phyloP scores from a whole-genome alignment of 2,113 vertebrate genomes.

The Nibea coibor region DNA sequence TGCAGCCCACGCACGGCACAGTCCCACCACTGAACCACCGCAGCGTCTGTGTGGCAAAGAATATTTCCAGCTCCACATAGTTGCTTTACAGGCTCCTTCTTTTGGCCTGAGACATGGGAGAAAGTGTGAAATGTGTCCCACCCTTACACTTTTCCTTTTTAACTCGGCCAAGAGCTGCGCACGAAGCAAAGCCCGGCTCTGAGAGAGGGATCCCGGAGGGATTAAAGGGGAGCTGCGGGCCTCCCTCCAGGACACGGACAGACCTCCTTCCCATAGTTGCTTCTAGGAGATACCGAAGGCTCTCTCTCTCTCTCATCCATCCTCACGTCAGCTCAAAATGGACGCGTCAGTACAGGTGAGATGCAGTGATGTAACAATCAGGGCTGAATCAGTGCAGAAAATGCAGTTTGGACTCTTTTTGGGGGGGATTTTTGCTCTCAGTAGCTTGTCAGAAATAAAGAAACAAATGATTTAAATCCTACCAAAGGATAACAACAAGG shows the following conservation, averaged over 20 bases:
- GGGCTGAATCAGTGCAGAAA: neutral
- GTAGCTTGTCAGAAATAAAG: too few species aligned
- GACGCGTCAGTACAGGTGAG: constrained; percentile 8
- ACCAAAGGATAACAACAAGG: neutral
- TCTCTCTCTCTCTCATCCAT: constrained; percentile 15
- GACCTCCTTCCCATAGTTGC: constrained; percentile 51
- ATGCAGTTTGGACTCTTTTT: neutral
- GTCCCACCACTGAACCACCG: neutral
- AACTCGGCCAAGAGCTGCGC: constrained; percentile 68
- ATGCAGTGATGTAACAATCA: constrained; percentile 18
- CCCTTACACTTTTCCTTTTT: constrained; percentile 64
- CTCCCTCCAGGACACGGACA: constrained; percentile 62
- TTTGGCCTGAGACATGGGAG: constrained; percentile 62
- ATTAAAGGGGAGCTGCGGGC: constrained; percentile 69
- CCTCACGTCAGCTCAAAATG: constrained; percentile 36
- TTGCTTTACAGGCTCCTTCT: constrained; percentile 50
- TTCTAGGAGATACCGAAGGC: constrained; percentile 16
- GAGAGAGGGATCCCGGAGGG: constrained; percentile 66
- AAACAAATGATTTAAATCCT: neutral
- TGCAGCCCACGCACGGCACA: neutral
- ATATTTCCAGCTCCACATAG: constrained; percentile 48
- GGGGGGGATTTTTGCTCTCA: neutral
- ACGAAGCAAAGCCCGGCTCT: constrained; percentile 60
- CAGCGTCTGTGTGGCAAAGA: constrained; percentile 26
- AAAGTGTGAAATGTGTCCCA: constrained; percentile 75